phyloP scores from a whole-genome alignment of 2,888 invertebrate species.

The Temnothorax unifasciatus region DNA sequence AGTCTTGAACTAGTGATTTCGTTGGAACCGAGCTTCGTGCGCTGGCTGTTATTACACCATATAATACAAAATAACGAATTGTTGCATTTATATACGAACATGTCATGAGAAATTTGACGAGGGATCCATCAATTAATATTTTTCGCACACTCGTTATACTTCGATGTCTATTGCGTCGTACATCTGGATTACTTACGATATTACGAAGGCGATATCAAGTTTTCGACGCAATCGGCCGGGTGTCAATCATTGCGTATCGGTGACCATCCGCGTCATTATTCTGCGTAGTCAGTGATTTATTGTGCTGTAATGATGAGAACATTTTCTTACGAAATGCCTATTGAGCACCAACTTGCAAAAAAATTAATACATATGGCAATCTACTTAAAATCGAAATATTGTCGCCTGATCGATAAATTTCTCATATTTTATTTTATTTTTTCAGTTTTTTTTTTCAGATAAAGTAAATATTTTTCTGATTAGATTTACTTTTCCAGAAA shows the following conservation, averaged over 20 bases:
- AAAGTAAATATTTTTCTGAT: background rate
- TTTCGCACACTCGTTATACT: background rate
- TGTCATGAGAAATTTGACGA: background rate
- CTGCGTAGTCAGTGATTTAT: constrained; percentile 70
- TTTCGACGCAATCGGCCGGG: constrained; percentile 9
- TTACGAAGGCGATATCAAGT: constrained; percentile 27
- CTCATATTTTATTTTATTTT: background rate
- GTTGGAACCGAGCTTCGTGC: constrained; percentile 36
- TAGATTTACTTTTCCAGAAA: background rate
- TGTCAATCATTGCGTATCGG: background rate
- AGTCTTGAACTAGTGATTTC: constrained; percentile 36
- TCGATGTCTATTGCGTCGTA: background rate
- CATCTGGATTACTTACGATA: background rate
- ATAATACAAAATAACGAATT: background rate
- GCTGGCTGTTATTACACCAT: background rate
- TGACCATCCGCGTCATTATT: constrained; percentile 48
- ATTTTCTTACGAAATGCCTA: constrained; percentile 65
- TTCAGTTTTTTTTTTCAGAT: background rate
- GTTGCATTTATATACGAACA: background rate
- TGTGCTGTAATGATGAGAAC: constrained; percentile 61
- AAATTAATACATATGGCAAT: background rate
- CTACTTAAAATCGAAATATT: background rate
- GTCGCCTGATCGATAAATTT: background rate
- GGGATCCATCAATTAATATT: background rate
- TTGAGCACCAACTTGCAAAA: background rate